A percentile compares a stretch with the other conserved stretches of the same genome.
These are phyloP conservation scores for Rhagoletis zephyria DNA, from an alignment of 1,140 invertebrate species.

Conservation along the genomic window DNA sequence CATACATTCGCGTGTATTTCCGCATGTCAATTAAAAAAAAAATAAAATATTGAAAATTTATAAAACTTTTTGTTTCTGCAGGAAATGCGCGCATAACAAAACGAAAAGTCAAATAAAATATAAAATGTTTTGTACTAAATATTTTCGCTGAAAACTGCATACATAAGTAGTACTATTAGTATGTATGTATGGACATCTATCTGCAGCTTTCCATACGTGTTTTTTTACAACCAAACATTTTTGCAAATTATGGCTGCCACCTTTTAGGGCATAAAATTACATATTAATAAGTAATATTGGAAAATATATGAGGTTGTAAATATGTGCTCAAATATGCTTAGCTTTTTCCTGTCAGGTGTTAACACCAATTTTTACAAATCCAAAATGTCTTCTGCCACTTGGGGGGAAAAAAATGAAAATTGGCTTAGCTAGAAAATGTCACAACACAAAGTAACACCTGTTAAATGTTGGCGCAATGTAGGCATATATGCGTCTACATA, in stretches of 20 bases:
- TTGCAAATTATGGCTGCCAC: neutral
- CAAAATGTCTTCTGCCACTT: neutral
- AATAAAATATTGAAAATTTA: slow-evolving; percentile 1
- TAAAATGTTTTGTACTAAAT: neutral
- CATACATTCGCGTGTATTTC: neutral
- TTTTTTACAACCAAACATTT: neutral
- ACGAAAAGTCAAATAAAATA: neutral
- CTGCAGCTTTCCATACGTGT: neutral
- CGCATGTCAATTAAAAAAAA: neutral
- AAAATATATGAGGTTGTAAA: neutral
- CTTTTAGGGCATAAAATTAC: neutral
- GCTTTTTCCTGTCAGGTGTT: slow-evolving; percentile 36
- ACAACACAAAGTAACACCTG: slow-evolving; percentile 14
- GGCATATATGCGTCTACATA: neutral
- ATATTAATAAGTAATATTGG: neutral
- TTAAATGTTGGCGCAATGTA: neutral
- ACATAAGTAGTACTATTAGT: too few relatives aligned
- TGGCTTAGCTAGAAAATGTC: neutral
- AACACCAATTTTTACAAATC: slow-evolving; percentile 19
- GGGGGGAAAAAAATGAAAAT: neutral
- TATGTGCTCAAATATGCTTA: neutral
- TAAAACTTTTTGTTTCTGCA: neutral
- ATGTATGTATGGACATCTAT: too few relatives aligned
- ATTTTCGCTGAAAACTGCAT: neutral
- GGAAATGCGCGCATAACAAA: neutral